phyloP scores from a whole-genome alignment of 35 echinoderm and acorn worm genomes.

The Holothuria glaberrima region DNA sequence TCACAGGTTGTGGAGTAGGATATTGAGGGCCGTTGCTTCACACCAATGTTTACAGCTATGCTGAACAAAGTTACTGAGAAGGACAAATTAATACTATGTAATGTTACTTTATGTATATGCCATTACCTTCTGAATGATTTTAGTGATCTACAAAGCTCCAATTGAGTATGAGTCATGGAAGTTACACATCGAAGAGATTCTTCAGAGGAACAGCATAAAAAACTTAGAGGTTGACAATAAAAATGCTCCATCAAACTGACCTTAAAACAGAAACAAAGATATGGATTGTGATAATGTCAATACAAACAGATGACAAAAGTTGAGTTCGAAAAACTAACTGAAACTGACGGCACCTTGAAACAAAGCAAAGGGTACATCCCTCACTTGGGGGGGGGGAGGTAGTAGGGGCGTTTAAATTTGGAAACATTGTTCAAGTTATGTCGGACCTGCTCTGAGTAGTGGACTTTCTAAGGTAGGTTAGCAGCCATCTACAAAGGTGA shows the following conservation, averaged over 20 bases:
- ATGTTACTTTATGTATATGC: not conserved
- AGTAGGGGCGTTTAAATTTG: too few species aligned
- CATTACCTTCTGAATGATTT: conserved; percentile 89
- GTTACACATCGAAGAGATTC: conserved; percentile 66
- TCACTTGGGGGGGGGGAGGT: too few species aligned
- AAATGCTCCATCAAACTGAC: conserved; percentile 92
- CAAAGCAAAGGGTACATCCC: too few species aligned
- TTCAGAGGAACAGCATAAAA: conserved; percentile 81
- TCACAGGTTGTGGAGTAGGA: too few species aligned
- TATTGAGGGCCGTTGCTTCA: not conserved
- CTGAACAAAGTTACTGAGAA: too few species aligned
- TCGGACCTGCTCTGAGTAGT: too few species aligned
- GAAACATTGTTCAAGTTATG: too few species aligned
- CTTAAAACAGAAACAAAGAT: conserved; percentile 50
- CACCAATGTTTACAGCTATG: not conserved
- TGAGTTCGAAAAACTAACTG: too few species aligned
- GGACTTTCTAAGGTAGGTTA: too few species aligned
- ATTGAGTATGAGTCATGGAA: conserved; percentile 65
- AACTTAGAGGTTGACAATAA: conserved; percentile 79
- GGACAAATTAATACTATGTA: not conserved
- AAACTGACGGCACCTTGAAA: too few species aligned
- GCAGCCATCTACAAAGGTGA: too few species aligned
- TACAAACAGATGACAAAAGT: not conserved
- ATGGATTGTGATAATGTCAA: not conserved
- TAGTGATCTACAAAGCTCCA: conserved; percentile 79